A percentile compares a stretch with the other conserved stretches of the same genome.
These are phyloP conservation scores for Pelvicachromis taeniatus DNA, from an alignment of 2,113 vertebrate species.

Conservation along the genomic window DNA sequence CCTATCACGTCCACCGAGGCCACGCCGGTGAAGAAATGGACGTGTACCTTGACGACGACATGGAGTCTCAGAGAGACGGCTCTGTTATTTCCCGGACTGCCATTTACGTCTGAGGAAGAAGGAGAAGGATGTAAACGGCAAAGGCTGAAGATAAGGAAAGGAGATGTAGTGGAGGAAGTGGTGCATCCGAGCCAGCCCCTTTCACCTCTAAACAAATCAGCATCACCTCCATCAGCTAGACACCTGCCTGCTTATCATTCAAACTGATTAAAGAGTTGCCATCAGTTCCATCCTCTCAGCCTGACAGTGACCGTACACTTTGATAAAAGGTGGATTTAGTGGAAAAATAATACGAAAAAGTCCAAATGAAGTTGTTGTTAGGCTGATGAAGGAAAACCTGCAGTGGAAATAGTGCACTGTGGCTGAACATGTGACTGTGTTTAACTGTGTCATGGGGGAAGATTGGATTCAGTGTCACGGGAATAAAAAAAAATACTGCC, in stretches of 20 bases:
- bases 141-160: background rate
- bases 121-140: background rate
- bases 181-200: background rate
- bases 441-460: background rate
- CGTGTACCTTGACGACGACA: conserved; percentile 80
- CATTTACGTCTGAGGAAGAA: conserved; percentile 77
- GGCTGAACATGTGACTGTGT: conserved; percentile 27
- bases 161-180: background rate
- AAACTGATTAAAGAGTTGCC: background rate
- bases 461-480: background rate
- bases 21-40: conserved; percentile 38
- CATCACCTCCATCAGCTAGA: conserved; percentile 34
- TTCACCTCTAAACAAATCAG: background rate
- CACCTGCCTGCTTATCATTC: conserved; percentile 11
- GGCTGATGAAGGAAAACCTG: background rate
- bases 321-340: background rate
- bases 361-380: background rate
- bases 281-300: conserved; percentile 23
- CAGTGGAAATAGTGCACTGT: background rate
- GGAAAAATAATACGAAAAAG: background rate
- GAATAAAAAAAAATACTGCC: background rate
- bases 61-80: conserved; percentile 88
- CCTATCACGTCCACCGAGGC: conserved; percentile 54
- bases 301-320: background rate
- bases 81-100: conserved; percentile 86